phyloP scores from a whole-genome alignment of 2,888 invertebrate species.

The Drosophila macrospina region DNA sequence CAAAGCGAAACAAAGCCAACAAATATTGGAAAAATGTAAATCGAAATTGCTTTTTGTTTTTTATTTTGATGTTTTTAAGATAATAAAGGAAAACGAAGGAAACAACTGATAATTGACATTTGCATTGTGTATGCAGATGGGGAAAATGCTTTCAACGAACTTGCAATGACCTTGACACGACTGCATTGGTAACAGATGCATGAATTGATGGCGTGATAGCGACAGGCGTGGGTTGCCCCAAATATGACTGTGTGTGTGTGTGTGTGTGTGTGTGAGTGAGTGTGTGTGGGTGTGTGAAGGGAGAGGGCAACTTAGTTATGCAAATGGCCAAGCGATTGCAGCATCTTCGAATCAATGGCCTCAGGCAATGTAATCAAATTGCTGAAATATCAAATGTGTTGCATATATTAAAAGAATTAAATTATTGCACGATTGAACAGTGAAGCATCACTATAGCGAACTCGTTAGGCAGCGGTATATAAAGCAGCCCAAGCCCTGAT shows the following conservation, averaged over 20 bases:
- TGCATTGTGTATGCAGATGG: slow-evolving; percentile 21
- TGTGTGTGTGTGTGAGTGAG: too few species aligned
- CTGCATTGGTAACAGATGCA: slow-evolving; percentile 12
- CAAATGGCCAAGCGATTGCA: slow-evolving; percentile 16
- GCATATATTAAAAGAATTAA: slow-evolving; percentile 14
- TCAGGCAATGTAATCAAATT: slow-evolving; percentile 8
- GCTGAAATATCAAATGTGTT: slow-evolving; percentile 9
- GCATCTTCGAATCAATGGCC: slow-evolving; percentile 9
- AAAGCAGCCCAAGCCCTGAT: too few species aligned
- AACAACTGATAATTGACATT: slow-evolving; percentile 18
- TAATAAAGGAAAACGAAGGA: background rate
- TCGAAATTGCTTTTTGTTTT: slow-evolving; percentile 43
- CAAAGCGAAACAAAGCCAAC: slow-evolving; percentile 31
- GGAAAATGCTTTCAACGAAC: slow-evolving; percentile 30
- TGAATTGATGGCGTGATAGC: slow-evolving; percentile 5
- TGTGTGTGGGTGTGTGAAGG: background rate
- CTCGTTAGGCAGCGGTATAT: background rate
- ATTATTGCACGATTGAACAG: background rate
- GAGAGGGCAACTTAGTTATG: background rate
- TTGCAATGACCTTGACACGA: slow-evolving; percentile 48
- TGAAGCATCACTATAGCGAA: background rate
- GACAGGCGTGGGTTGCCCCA: slow-evolving; percentile 17
- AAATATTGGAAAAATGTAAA: slow-evolving; percentile 62
- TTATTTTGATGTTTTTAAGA: background rate
- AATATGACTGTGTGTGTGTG: background rate